A percentile compares a stretch with the other conserved stretches of the same genome.
These are phyloP conservation scores for Petrocephalus zakoni DNA, from an alignment of 2,113 vertebrate species.

Conservation along the genomic window DNA sequence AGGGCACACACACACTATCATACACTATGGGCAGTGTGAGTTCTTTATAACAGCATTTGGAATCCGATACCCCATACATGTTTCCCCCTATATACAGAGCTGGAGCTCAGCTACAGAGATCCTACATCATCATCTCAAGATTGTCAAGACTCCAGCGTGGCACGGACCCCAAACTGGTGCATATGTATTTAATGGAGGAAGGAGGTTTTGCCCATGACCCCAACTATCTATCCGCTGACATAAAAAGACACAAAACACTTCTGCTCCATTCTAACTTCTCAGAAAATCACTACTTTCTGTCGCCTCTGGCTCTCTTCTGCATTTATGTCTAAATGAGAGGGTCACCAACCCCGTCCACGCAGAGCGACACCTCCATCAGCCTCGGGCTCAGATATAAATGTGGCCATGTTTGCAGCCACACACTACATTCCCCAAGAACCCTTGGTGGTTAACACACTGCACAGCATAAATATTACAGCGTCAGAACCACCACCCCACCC, in stretches of 20 bases:
- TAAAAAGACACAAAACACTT: background rate
- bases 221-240: background rate
- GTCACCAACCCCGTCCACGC: background rate
- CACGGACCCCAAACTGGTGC: background rate
- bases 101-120: background rate
- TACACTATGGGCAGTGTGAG: too few relatives aligned
- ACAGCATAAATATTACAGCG: too few relatives aligned
- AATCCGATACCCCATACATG: too few relatives aligned
- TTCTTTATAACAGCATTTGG: too few relatives aligned
- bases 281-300: background rate
- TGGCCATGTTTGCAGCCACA: background rate
- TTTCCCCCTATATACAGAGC: too few relatives aligned
- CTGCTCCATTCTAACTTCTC: background rate
- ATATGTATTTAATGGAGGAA: background rate
- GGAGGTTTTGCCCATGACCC: background rate
- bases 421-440: background rate
- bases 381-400: background rate
- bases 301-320: background rate
- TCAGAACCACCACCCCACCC: too few relatives aligned
- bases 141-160: background rate
- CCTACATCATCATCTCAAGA: background rate
- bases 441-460: background rate
- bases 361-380: conserved; percentile 6
- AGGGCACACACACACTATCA: background rate
- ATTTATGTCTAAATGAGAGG: background rate